phyloP scores from a whole-genome alignment of 2,113 vertebrate species.

The Neofelis nebulosa region DNA sequence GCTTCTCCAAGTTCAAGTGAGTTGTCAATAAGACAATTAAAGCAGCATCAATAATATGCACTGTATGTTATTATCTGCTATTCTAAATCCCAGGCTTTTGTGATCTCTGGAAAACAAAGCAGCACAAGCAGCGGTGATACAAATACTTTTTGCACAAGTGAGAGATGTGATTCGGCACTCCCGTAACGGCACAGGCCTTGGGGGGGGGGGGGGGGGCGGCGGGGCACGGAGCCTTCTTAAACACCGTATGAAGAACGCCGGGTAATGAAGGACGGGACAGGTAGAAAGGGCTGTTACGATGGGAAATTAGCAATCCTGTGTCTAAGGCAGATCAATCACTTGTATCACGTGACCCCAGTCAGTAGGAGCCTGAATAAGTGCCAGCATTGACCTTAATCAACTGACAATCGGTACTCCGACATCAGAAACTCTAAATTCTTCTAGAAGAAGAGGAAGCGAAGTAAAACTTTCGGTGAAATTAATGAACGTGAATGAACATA shows the following conservation, averaged over 20 bases:
- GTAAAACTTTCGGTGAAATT: conserved; percentile 21
- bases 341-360: conserved; percentile 81
- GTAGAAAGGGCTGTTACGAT: conserved; percentile 59
- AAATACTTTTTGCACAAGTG: conserved; percentile 58
- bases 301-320: conserved; percentile 81
- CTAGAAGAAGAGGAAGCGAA: neutral
- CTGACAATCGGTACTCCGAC: conserved; percentile 73
- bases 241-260: conserved; percentile 64
- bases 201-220: neutral
- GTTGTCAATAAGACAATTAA: conserved; percentile 90
- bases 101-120: conserved; percentile 83
- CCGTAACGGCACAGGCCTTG: conserved; percentile 41
- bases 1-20: conserved; percentile 86
- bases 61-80: conserved; percentile 83
- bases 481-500: neutral
- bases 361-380: conserved; percentile 82
- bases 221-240: conserved; percentile 65
- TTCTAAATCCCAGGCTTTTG: conserved; percentile 81
- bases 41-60: conserved; percentile 86
- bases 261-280: conserved; percentile 55
- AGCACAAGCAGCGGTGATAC: conserved; percentile 63
- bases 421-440: conserved; percentile 75
- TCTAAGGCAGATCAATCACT: conserved; percentile 83
- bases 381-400: conserved; percentile 83
- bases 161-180: conserved; percentile 67